These are phyloP conservation scores for Zaprionus kolodkinae DNA, from an alignment of 1,140 invertebrate genomes.

Conservation along the genomic window DNA sequence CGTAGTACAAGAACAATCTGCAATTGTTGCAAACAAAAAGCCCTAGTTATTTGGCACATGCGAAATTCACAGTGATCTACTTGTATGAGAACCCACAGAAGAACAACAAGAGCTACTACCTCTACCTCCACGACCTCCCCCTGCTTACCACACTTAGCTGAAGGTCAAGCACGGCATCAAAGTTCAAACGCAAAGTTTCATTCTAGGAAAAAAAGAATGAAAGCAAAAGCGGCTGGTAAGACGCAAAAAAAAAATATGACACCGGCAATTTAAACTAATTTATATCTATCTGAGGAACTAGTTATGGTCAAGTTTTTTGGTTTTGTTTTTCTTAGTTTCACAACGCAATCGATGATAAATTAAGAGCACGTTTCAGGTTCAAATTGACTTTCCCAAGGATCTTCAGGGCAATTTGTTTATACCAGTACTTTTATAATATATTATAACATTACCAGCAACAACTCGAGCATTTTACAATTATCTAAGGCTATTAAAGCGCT, in stretches of 20 bases:
- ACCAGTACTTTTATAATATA: neutral
- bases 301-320: constrained; percentile 29
- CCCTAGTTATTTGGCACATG: constrained; percentile 77
- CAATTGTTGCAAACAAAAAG: constrained; percentile 54
- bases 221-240: constrained; percentile 55
- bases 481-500: neutral
- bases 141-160: constrained; percentile 4
- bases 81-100: constrained; percentile 50
- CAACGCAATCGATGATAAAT: constrained; percentile 47
- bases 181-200: constrained; percentile 49
- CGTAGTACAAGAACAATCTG: constrained; percentile 35
- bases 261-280: constrained; percentile 48
- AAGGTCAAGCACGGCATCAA: constrained; percentile 70
- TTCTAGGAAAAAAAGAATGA: constrained; percentile 62
- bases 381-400: constrained; percentile 1
- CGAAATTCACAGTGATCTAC: constrained; percentile 77
- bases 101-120: constrained; percentile 24
- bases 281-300: constrained; percentile 29
- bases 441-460: constrained; percentile 1
- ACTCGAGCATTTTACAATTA: constrained; percentile 12
- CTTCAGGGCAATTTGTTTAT: constrained; percentile 7
- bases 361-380: constrained; percentile 13
- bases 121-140: neutral
- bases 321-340: neutral
- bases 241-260: constrained; percentile 54